phyloP scores from a whole-genome alignment of 2,888 invertebrate species.

The Hyles lineata region DNA sequence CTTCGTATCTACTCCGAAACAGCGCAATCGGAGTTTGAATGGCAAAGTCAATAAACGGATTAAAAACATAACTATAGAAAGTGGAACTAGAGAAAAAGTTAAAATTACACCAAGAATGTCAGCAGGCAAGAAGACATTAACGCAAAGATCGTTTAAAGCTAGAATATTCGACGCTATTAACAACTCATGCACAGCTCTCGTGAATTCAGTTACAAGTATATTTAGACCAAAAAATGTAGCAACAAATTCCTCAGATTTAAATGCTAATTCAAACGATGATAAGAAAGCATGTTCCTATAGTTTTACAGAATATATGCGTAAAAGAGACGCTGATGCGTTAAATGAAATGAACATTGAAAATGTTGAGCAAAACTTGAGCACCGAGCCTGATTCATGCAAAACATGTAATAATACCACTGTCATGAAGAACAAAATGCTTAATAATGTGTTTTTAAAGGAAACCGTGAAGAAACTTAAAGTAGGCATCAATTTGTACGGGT shows the following conservation, averaged over 20 bases:
- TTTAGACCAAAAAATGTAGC: slow-evolving; percentile 53
- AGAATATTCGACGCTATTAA: slow-evolving; percentile 68
- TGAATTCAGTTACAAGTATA: slow-evolving; percentile 67
- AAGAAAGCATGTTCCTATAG: slow-evolving; percentile 54
- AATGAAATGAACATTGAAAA: slow-evolving; percentile 35
- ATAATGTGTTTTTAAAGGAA: slow-evolving; percentile 59
- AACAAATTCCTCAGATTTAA: slow-evolving; percentile 30
- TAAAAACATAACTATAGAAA: neutral
- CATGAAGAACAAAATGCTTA: slow-evolving; percentile 60
- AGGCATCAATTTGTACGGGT: slow-evolving; percentile 78
- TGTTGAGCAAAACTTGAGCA: slow-evolving; percentile 9
- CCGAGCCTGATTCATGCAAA: slow-evolving; percentile 52
- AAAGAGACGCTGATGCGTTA: slow-evolving; percentile 56
- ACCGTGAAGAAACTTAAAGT: slow-evolving; percentile 72
- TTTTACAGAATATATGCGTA: slow-evolving; percentile 70
- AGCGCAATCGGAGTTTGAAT: slow-evolving; percentile 29
- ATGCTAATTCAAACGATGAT: slow-evolving; percentile 27
- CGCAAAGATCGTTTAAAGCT: slow-evolving; percentile 56
- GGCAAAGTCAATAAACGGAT: slow-evolving; percentile 16
- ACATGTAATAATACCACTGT: slow-evolving; percentile 68
- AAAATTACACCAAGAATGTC: slow-evolving; percentile 30
- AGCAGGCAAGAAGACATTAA: slow-evolving; percentile 42
- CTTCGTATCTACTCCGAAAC: slow-evolving; percentile 65
- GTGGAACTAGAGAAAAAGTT: slow-evolving; percentile 31
- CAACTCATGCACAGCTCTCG: slow-evolving; percentile 67